Evolutionary conservation across 2,113 vertebrate genomes (phyloP), one percentile per base, ranked within the genome.

Genomic region (Amphiprion ocellaris): DNA sequence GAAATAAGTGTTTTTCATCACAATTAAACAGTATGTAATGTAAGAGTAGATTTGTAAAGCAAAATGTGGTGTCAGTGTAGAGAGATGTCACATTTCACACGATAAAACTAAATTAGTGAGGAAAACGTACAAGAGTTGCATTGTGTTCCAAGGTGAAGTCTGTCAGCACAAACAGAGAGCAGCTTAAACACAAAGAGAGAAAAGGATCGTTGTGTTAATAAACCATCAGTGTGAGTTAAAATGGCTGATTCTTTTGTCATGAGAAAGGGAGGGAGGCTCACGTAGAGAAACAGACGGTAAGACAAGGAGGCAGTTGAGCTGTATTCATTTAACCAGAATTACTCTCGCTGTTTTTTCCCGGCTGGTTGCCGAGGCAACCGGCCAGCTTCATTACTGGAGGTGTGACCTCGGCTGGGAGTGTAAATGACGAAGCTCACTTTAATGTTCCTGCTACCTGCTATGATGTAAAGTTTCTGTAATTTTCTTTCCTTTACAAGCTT

Each of bases 291-390:
- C 63, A 77, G 68, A 66, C 47, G 28, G 53, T 33, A 33, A 74
- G 73, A 75, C 50, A 14, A 49, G 28, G 63, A 74, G 77, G 49
- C 41, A 56, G 79, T 59, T 7, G 77, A 79, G 79, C 44, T 30
- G 44, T 55, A 19, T 63, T 74, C 78, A 67, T 84, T 86, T 84
- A 83, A 46, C 64, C 85, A 71, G 58, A 85, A 85, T 76, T 75
- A 67, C 75, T 71, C 70, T 54, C 15, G 21, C 53, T 63, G 74
- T 77, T 68, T 65, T 39, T 60, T 61, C 50, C 65, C 12, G 23
- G 67, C 74, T 26, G 54, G 87, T 91, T 88, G 69, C 85, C 73
- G 17, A 8, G 81, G 78, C 58, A 84, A 91, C 89, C 49, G 39
- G 28, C 83, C 69, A 80, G 83, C 87, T 77, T 85, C 47, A 28